Evolutionary conservation across 1,140 invertebrate genomes (phyloP).

Genomic region (Bombus breviceps): DNA sequence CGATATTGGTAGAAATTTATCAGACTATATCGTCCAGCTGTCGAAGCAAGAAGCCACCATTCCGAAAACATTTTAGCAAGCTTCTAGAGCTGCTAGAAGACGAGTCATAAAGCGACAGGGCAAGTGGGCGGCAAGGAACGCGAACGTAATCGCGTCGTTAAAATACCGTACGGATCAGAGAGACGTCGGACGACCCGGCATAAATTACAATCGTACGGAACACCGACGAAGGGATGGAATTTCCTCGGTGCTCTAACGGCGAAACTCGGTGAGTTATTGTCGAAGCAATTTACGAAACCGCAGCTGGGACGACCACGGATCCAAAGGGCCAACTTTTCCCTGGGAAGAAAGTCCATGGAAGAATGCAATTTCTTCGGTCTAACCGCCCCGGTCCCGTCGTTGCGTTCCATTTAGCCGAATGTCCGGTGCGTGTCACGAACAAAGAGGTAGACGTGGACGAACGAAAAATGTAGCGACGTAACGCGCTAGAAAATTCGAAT

Average conservation of each 20-base stretch:
- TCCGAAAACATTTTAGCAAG: neutral
- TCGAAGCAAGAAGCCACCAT: too few relatives aligned
- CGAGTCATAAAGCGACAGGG: neutral
- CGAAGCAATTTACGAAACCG: conserved; percentile 40
- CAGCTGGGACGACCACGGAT: neutral
- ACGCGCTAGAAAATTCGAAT: neutral
- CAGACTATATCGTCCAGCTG: neutral
- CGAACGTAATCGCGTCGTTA: conserved; percentile 16
- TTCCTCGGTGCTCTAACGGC: neutral
- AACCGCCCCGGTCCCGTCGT: neutral
- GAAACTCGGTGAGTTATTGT: conserved; percentile 15
- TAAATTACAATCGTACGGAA: conserved; percentile 6
- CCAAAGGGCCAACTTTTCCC: neutral
- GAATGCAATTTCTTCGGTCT: conserved; percentile 29
- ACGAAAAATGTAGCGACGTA: neutral
- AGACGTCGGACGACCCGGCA: neutral
- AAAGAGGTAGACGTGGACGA: neutral
- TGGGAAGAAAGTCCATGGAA: neutral
- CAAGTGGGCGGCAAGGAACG: neutral
- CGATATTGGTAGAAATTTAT: too few relatives aligned
- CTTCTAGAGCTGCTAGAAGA: neutral
- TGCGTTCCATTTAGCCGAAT: conserved; percentile 23
- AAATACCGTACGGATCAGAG: conserved; percentile 13
- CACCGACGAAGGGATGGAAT: neutral
- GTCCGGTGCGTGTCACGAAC: neutral